Conservation (phyloP, 2,797 vertebrate genomes). For the Bradypodion ventrale region DNA sequence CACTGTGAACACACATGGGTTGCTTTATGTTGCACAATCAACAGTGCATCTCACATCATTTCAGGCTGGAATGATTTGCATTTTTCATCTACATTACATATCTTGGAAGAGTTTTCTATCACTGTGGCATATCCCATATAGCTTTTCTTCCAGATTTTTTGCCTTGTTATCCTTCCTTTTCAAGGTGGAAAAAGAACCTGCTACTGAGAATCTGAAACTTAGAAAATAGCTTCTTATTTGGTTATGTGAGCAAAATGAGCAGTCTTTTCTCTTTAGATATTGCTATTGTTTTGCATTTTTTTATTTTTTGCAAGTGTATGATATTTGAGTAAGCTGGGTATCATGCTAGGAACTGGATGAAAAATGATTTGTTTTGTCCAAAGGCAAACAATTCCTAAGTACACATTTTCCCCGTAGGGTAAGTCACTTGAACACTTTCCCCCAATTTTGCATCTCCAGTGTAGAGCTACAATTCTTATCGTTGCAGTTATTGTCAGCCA, state of each 20-base stretch:
- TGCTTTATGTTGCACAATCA: neutral
- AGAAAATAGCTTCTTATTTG: neutral
- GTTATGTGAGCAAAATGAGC: neutral
- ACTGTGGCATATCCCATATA: neutral
- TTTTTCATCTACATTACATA: neutral
- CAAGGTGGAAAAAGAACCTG: neutral
- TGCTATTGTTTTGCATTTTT: no score
- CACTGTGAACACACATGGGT: neutral
- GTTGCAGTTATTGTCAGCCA: no score
- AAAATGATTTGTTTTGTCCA: no score
- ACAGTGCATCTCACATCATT: neutral
- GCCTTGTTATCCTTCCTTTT: neutral
- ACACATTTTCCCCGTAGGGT: no score
- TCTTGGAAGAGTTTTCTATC: neutral
- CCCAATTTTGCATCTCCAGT: no score
- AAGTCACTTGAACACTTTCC: no score
- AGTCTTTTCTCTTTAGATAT: neutral
- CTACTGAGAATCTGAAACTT: neutral
- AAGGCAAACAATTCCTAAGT: no score
- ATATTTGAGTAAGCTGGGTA: neutral
- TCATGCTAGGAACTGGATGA: no score
- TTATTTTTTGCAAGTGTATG: no score
- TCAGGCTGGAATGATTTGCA: neutral
- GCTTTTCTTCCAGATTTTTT: neutral
- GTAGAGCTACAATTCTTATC: no score